Evolutionary conservation across 2,113 vertebrate species (phyloP), one percentile per base, ranked within the genome.

Genomic region (Lampris megalopsis): DNA sequence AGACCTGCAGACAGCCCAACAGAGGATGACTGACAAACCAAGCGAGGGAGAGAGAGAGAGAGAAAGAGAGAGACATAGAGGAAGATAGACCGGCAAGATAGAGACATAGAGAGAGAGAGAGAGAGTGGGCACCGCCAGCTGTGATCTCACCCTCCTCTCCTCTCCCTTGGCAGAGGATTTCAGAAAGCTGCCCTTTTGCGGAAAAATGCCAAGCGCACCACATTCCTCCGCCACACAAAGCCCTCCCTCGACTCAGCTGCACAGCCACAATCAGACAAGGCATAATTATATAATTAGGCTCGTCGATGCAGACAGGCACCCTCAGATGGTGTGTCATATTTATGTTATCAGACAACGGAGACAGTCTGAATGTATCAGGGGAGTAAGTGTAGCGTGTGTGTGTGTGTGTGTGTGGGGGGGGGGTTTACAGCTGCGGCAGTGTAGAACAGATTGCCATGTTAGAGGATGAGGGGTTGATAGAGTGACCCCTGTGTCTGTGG

Each of bases 181-280:
- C 71, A 90, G 86, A 94, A 91, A 91, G 85, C 86, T 95, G 94
- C 91, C 93, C 94, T 94, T 95, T 94, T 5, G 86, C 88, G 83
- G 84, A 92, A 91, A 94, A 94, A 94, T 94, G 92, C 94, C 93
- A 92, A 93, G 89, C 83, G 53, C 83, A 88, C 81, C 76, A 48
- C 93, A 94, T 95, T 95, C 93, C 93, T 85, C 10, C 36, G 75
- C 81, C 81, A 88, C 87, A 92, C 92, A 93, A 90, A 91, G 77
- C 83, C 91, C 87, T 84, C 82, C 90, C 85, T 90, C 87, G 85
- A 83, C 87, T 90, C 84, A 87, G 83, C 82, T 84, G 88, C 81
- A 73, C 67, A 6, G 77, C 71, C 81, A 88, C 87, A 82, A 92
- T 93, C 90, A 92, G 88, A 93, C 88, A 88, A 91, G 90, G 81